Percentiles rank a stretch among this genome's conserved stretches.
Evolutionary conservation across 2,888 invertebrate genomes (phyloP).

Genomic region (Cistogaster globosa): DNA sequence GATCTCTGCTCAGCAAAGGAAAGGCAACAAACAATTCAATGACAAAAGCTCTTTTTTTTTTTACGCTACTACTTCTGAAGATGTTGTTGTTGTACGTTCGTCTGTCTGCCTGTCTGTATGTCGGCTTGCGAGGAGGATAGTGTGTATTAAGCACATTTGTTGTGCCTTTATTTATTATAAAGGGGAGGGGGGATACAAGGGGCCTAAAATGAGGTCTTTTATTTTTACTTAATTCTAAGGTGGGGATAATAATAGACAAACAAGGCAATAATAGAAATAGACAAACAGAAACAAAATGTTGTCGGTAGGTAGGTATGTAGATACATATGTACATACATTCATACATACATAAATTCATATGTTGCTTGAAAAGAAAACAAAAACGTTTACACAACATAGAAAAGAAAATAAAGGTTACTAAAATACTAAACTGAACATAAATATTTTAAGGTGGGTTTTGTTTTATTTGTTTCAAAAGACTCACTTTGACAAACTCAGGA

Average conservation of each 20-base stretch:
- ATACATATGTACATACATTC: neutral
- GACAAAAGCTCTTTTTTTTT: constrained; percentile 69
- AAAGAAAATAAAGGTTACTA: constrained; percentile 42
- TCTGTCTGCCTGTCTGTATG: neutral
- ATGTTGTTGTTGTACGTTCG: neutral
- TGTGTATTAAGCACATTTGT: constrained; percentile 47
- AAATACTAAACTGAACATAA: constrained; percentile 23
- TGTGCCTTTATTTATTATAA: constrained; percentile 3
- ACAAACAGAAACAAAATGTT: constrained; percentile 4
- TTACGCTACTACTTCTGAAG: constrained; percentile 1
- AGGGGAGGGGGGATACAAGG: constrained; percentile 18
- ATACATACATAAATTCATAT: neutral
- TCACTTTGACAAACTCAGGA: neutral
- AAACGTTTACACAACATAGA: constrained; percentile 4
- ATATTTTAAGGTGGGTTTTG: constrained; percentile 56
- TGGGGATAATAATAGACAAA: constrained; percentile 56
- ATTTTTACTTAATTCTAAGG: constrained; percentile 65
- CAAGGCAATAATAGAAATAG: constrained; percentile 40
- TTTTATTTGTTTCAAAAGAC: constrained; percentile 26
- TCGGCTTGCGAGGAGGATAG: constrained; percentile 57
- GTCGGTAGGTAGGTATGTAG: neutral
- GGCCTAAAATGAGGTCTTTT: constrained; percentile 35
- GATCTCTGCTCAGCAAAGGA: constrained; percentile 68
- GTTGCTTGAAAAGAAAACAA: neutral
- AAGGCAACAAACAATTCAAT: constrained; percentile 69